Percentiles rank a stretch among this genome's conserved stretches.
Conservation (phyloP, 2,888 invertebrate species). For the Noctua janthe region DNA sequence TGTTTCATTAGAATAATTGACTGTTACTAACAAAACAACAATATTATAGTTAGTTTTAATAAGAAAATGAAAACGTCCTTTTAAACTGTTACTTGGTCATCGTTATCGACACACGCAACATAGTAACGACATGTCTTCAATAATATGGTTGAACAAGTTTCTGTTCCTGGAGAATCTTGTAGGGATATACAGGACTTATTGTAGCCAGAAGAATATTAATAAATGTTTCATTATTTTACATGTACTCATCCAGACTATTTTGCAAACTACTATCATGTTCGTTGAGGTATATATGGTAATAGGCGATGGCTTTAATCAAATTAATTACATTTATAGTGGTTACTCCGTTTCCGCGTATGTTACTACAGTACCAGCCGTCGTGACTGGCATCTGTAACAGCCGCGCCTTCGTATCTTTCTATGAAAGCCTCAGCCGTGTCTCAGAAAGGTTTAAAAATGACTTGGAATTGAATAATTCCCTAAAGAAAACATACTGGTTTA, state of each 20-base stretch:
- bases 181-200: slow-evolving; percentile 22
- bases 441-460: slow-evolving; percentile 2
- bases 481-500: not conserved
- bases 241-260: slow-evolving; percentile 1
- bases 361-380: not conserved
- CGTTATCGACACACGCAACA: not conserved
- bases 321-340: not conserved
- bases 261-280: not conserved
- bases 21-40: not conserved
- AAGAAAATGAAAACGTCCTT: not conserved
- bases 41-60: not conserved
- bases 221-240: slow-evolving; percentile 4
- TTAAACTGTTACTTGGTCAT: not conserved
- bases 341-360: slow-evolving; percentile 1
- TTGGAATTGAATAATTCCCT: not conserved
- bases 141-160: slow-evolving; percentile 17
- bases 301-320: not conserved
- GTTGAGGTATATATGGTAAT: not conserved
- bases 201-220: not conserved
- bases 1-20: not conserved
- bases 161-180: slow-evolving; percentile 19
- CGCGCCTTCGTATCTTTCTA: not conserved
- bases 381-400: slow-evolving; percentile 6
- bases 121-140: slow-evolving; percentile 4
- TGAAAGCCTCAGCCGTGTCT: not conserved